phyloP scores from a whole-genome alignment of 2,797 vertebrate genomes.

The Zalophus californianus region DNA sequence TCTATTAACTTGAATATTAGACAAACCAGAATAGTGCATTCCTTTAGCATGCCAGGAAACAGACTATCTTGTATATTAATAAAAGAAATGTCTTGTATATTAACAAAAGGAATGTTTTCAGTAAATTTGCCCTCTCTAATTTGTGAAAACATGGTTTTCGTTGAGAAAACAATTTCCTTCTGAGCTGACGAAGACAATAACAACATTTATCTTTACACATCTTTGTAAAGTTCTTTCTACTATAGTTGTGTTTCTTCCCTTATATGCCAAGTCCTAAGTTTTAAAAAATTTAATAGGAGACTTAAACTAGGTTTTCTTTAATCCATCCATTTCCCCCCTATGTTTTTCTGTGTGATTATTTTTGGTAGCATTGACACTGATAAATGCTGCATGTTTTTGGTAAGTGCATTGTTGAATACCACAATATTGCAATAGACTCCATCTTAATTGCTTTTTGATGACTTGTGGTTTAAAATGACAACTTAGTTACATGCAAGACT shows the following conservation, averaged over 20 bases:
- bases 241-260: background rate
- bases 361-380: conserved; percentile 8
- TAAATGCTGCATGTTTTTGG: conserved; percentile 17
- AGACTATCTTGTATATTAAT: conserved; percentile 67
- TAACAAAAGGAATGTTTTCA: conserved; percentile 71
- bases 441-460: conserved; percentile 61
- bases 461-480: conserved; percentile 55
- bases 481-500: background rate
- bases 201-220: conserved; percentile 9
- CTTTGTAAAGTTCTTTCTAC: conserved; percentile 34
- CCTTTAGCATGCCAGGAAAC: conserved; percentile 52
- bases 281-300: background rate
- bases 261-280: background rate
- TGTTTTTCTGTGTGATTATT: conserved; percentile 43
- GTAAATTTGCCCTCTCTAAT: conserved; percentile 68
- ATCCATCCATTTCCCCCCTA: background rate
- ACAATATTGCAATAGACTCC: background rate
- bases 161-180: conserved; percentile 69
- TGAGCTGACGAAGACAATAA: conserved; percentile 53
- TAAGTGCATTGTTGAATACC: conserved; percentile 9
- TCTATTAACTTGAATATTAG: conserved; percentile 60
- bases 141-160: conserved; percentile 69
- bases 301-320: conserved; percentile 52
- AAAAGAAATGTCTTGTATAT: conserved; percentile 70
- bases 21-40: conserved; percentile 64